Percentiles rank a stretch among this genome's conserved stretches.
These are phyloP conservation scores for Charaxes varanes DNA, from an alignment of 1,140 invertebrate genomes.

Conservation along the genomic window DNA sequence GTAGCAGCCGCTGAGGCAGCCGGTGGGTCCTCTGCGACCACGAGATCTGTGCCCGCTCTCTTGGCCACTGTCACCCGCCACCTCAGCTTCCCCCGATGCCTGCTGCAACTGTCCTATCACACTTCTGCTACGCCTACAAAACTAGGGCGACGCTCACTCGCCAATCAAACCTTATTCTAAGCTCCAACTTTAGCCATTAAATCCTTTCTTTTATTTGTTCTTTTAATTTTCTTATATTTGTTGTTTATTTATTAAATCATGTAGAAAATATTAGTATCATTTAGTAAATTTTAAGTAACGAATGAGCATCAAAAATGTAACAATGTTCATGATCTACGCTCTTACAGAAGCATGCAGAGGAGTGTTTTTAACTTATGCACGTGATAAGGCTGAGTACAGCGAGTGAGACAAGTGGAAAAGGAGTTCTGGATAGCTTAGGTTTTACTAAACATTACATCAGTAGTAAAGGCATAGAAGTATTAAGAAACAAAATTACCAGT, in stretches of 20 bases:
- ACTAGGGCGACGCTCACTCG: slow-evolving; percentile 17
- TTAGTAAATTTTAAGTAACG: no score
- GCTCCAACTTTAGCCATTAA: no score
- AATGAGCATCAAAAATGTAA: slow-evolving; percentile 13
- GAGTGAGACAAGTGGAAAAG: no score
- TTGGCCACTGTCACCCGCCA: slow-evolving; percentile 70
- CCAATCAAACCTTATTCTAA: no score
- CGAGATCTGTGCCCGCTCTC: slow-evolving; percentile 44
- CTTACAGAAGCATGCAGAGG: slow-evolving; percentile 4
- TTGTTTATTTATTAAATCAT: no score
- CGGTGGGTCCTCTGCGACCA: slow-evolving; percentile 46
- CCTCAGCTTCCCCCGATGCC: slow-evolving; percentile 66
- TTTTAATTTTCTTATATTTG: no score
- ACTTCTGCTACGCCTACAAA: slow-evolving; percentile 27
- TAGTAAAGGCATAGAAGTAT: no score
- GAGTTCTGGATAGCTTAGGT: no score
- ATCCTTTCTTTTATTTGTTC: no score
- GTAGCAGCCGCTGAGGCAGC: slow-evolving; percentile 76
- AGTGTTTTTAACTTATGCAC: not conserved
- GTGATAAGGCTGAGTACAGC: slow-evolving; percentile 1
- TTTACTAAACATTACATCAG: not conserved
- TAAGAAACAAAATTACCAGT: not conserved
- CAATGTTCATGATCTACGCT: slow-evolving; percentile 6
- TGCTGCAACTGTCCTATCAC: slow-evolving; percentile 63
- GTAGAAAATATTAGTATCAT: no score